A percentile compares a stretch with the other conserved stretches of the same genome.
These are phyloP conservation scores for Cairina moschata DNA, from an alignment of 2,113 vertebrate species.

Conservation along the genomic window DNA sequence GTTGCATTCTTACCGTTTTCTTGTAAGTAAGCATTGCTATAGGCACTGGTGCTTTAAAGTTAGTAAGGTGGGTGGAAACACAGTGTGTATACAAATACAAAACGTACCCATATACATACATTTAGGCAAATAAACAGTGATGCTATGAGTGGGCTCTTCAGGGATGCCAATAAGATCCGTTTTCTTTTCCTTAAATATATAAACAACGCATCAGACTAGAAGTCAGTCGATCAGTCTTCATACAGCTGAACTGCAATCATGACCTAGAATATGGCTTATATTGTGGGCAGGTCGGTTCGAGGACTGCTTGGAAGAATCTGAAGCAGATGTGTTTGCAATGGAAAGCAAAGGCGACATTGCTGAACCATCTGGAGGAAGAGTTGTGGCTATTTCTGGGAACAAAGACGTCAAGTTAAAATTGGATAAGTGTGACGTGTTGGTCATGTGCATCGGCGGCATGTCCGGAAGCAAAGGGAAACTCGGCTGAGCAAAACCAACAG, in stretches of 20 bases:
- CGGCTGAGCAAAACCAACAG: slow-evolving; percentile 94
- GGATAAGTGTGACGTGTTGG: slow-evolving; percentile 93
- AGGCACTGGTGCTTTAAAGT: slow-evolving; percentile 71
- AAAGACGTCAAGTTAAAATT: slow-evolving; percentile 98
- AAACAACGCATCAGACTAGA: neutral
- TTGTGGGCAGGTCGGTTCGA: slow-evolving; percentile 97
- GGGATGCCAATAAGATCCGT: neutral
- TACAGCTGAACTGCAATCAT: slow-evolving; percentile 96
- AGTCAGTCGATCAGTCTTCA: slow-evolving; percentile 64
- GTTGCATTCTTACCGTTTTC: slow-evolving; percentile 40
- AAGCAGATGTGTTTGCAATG: slow-evolving; percentile 90
- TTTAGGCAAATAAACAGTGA: slow-evolving; percentile 41
- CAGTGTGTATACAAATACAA: neutral
- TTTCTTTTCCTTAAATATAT: slow-evolving; percentile 3
- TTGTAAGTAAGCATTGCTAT: slow-evolving; percentile 62
- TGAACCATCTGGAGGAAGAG: slow-evolving; percentile 92
- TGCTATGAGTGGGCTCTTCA: slow-evolving; percentile 31
- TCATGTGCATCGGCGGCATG: slow-evolving; percentile 94
- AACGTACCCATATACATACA: slow-evolving; percentile 40
- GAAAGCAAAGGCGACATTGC: slow-evolving; percentile 97
- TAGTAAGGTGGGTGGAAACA: slow-evolving; percentile 45
- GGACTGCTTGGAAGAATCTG: slow-evolving; percentile 94
- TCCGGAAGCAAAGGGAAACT: slow-evolving; percentile 95
- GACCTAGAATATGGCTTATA: slow-evolving; percentile 99
- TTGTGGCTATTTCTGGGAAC: slow-evolving; percentile 96